Conservation (phyloP, 35 echinoderm and acorn worm species). For the Apostichopus californicus region DNA sequence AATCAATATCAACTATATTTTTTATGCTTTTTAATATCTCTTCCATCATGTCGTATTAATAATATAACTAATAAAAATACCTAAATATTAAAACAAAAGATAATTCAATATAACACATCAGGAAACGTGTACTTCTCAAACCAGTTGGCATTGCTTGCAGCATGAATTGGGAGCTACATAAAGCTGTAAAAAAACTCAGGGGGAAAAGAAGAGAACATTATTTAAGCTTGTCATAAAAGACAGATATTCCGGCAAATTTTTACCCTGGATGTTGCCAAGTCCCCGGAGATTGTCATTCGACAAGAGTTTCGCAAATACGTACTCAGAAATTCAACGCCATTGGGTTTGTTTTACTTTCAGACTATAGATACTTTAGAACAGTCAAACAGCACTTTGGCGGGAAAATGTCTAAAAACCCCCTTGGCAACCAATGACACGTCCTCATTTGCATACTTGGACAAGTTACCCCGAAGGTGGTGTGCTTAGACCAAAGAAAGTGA, state of each 20-base stretch:
- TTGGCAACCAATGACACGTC: constrained; percentile 6
- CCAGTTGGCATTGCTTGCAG: no score
- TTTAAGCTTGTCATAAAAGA: no score
- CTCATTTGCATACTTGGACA: constrained; percentile 17
- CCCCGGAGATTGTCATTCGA: not conserved
- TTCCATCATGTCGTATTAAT: no score
- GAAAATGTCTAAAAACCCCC: not conserved
- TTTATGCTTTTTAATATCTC: no score
- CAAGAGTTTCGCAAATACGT: not conserved
- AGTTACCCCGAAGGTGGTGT: not conserved
- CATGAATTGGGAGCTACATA: no score
- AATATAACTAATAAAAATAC: no score
- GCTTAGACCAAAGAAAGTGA: not conserved
- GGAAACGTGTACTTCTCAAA: no score
- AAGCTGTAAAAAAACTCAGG: no score
- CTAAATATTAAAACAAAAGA: no score
- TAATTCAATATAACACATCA: no score
- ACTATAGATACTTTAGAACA: not conserved
- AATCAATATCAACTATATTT: no score
- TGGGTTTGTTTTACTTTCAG: constrained; percentile 15
- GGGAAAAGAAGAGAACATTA: no score
- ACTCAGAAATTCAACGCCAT: constrained; percentile 11
- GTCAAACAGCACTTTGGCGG: constrained; percentile 6
- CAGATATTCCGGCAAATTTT: not conserved
- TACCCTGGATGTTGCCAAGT: not conserved